These are phyloP conservation scores for Phyllostomus discolor DNA, from an alignment of 2,113 vertebrate species.

Conservation along the genomic window DNA sequence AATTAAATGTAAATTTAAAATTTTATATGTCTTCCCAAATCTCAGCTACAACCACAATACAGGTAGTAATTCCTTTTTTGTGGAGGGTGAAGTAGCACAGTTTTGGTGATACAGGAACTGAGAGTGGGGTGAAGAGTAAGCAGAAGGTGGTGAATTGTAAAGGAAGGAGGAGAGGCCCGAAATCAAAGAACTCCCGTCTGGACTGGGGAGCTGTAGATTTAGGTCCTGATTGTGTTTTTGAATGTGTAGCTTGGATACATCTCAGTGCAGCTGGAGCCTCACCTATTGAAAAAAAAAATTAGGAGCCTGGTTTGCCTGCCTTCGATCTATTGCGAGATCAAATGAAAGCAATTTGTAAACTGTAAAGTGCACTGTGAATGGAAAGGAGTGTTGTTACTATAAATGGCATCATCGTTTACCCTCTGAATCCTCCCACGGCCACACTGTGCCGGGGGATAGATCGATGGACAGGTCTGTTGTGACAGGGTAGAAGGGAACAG, in stretches of 20 bases:
- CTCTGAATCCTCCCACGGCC: constrained; percentile 23
- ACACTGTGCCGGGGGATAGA: constrained; percentile 19
- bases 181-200: background rate
- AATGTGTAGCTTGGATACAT: background rate
- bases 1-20: background rate
- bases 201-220: background rate
- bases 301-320: background rate
- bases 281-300: background rate
- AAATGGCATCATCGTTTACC: background rate
- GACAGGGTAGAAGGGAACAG: constrained; percentile 44
- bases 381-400: constrained; percentile 11
- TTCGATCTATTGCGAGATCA: background rate
- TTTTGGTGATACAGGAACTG: background rate
- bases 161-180: background rate
- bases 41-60: background rate
- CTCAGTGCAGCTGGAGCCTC: background rate
- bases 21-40: background rate
- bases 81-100: background rate
- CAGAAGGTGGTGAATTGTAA: background rate
- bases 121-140: background rate
- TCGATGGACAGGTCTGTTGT: constrained; percentile 25
- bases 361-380: constrained; percentile 25
- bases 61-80: background rate
- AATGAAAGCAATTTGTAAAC: constrained; percentile 14
- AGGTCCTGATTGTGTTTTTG: background rate